phyloP scores from a whole-genome alignment of 2,797 vertebrate genomes.

The Limnodromus scolopaceus region DNA sequence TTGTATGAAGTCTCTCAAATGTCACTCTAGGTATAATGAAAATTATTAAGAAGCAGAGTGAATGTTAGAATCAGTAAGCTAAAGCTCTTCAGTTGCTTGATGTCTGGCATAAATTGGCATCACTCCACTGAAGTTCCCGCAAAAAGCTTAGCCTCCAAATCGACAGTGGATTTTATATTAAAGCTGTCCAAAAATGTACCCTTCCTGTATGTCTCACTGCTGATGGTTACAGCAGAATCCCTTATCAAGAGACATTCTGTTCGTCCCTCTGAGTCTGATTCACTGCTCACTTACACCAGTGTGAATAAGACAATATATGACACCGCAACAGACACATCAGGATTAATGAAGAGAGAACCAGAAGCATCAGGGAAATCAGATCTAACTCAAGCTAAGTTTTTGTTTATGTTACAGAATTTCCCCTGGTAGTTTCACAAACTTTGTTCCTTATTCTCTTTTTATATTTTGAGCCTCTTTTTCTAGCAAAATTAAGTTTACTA shows the following conservation, averaged over 20 bases:
- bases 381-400: background rate
- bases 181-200: background rate
- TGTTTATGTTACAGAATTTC: background rate
- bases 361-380: background rate
- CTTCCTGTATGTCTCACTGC: background rate
- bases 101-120: background rate
- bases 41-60: background rate
- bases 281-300: background rate
- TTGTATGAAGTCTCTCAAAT: background rate
- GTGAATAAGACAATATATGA: background rate
- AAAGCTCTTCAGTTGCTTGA: conserved; percentile 18
- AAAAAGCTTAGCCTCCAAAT: background rate
- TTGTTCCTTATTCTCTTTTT: background rate
- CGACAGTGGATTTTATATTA: background rate
- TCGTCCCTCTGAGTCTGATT: background rate
- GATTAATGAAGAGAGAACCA: background rate
- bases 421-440: background rate
- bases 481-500: background rate
- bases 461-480: background rate
- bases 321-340: background rate
- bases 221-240: background rate
- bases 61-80: background rate
- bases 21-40: background rate
- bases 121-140: background rate
- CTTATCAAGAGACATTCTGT: background rate